Evolutionary conservation across 2,888 invertebrate species (phyloP).

Genomic region (Imbricaverruca yamaguchii): DNA sequence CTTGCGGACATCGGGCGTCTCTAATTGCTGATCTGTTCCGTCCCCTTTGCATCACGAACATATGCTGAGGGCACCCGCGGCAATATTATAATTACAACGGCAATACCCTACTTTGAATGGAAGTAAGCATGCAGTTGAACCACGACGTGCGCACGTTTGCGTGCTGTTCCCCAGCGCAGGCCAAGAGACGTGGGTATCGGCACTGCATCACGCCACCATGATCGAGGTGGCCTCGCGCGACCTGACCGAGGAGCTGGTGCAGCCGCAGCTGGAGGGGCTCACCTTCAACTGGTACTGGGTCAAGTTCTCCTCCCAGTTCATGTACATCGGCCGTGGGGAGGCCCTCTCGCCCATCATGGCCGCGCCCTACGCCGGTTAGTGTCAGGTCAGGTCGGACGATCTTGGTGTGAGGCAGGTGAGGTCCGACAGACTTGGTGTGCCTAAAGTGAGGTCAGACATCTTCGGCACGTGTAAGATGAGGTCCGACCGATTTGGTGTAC

Average conservation of each 20-base stretch:
- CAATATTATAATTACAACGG: too few relatives aligned
- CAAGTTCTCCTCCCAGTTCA: background rate
- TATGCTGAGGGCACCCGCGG: too few relatives aligned
- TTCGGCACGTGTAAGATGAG: background rate
- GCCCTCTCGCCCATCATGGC: background rate
- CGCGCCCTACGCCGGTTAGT: background rate
- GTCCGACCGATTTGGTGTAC: too few relatives aligned
- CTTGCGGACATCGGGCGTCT: too few relatives aligned
- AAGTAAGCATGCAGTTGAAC: too few relatives aligned
- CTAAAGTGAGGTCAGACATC: background rate
- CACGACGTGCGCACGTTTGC: too few relatives aligned
- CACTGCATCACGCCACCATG: background rate
- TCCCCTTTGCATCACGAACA: too few relatives aligned
- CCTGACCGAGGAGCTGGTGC: background rate
- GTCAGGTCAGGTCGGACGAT: background rate
- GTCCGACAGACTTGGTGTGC: too few relatives aligned
- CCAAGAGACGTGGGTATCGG: too few relatives aligned
- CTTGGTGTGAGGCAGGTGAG: background rate
- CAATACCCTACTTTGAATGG: too few relatives aligned
- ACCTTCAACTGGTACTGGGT: slow-evolving; percentile 22
- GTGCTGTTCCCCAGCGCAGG: too few relatives aligned
- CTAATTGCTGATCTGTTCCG: too few relatives aligned
- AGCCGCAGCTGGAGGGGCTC: slow-evolving; percentile 9
- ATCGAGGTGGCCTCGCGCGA: background rate
- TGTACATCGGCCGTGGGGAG: background rate